A percentile compares a stretch with the other conserved stretches of the same genome.
These are phyloP conservation scores for Chondrosia reniformis DNA, from an alignment of 37 sponge, comb jelly and placozoan species.

Conservation along the genomic window DNA sequence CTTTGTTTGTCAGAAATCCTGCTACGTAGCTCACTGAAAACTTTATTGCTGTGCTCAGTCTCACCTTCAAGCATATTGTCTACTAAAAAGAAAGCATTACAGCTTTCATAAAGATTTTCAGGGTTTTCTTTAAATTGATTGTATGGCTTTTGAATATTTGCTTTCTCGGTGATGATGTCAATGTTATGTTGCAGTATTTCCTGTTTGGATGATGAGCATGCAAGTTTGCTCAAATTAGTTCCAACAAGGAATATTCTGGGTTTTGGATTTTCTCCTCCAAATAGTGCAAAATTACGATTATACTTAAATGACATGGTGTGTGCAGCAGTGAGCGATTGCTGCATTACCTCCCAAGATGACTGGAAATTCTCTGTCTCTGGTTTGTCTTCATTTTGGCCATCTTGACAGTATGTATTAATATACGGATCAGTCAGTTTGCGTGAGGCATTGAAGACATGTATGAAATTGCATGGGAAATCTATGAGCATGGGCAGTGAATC, in stretches of 20 bases:
- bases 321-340: not conserved
- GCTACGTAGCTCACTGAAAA: not conserved
- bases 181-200: not conserved
- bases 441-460: no score
- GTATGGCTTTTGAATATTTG: slow-evolving; percentile 1
- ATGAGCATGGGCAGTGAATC: no score
- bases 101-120: not conserved
- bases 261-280: not conserved
- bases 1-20: not conserved
- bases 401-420: no score
- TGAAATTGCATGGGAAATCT: no score
- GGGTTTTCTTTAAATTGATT: not conserved
- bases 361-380: no score
- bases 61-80: not conserved
- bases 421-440: no score
- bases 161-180: not conserved
- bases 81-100: not conserved
- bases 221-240: no score
- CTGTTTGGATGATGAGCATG: no score
- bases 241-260: not conserved
- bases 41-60: not conserved
- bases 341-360: slow-evolving; percentile 1
- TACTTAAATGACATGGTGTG: slow-evolving; percentile 6
- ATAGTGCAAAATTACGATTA: not conserved
- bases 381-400: no score